Evolutionary conservation across 2,797 vertebrate genomes (phyloP), one percentile per base, ranked within the genome.

Genomic region (Sciurus vulgaris): DNA sequence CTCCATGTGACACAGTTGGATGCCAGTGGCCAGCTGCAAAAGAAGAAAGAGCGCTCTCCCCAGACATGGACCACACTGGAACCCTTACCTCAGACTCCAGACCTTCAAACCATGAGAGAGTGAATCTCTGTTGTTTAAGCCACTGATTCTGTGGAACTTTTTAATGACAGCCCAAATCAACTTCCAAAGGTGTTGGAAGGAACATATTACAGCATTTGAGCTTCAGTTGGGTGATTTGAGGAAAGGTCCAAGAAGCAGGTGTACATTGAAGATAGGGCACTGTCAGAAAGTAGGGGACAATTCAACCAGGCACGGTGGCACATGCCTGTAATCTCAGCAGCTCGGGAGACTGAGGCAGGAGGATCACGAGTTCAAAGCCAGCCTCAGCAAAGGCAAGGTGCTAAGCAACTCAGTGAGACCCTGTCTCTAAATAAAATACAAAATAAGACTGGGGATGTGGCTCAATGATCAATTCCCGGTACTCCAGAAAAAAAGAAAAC

Each of bases 211-310:
- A 83, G 10, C 56, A 83, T 74, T 88, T 79, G 28, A 84, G 7
- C 28, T 51, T 96, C 91, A 49, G 6, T 49, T 83, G 92, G 35
- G 30, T 91, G 24, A 91, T 65, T 89, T 89, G 70, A 86, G 41
- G 38, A 5, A 77, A 7, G 15, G 51, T 30, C 20, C 56, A 76
- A 85, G 59, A 67, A 41, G 30, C 38, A 90, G 54, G 35, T 7
- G 13, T 74, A 89, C 38, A 26, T 56, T 86, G 35, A 89, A 65
- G 38, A 81, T 17, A 81, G 33, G 8, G 28, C 76, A 20, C 12
- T 67, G 4, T 65, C 67, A 95, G 54, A 76, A 91, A 63, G 14
- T 44, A 7, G 10, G 33, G 54, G 54, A 65, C 35, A 84, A 11
- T 61, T 93, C 44, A 47, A 9, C 9, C 44, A 47, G 44, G 44